A percentile compares a stretch with the other conserved stretches of the same genome.
These are phyloP conservation scores for Ellobium chinense DNA, from an alignment of 2,888 invertebrate species.

Conservation along the genomic window DNA sequence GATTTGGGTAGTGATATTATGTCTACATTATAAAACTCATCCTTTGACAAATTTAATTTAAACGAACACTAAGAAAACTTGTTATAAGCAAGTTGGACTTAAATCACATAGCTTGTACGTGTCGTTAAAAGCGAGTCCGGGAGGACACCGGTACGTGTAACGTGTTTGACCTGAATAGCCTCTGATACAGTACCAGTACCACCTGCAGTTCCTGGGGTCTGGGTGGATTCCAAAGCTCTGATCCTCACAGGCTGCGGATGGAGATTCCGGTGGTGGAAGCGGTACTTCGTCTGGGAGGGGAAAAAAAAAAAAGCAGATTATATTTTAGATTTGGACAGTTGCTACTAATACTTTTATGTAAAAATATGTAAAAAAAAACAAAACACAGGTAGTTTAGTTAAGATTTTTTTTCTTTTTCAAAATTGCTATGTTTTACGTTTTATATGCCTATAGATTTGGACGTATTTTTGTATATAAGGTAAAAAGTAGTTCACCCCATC, in stretches of 20 bases:
- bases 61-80: too few species aligned
- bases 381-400: too few species aligned
- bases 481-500: too few species aligned
- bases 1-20: too few species aligned
- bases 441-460: too few species aligned
- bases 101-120: neutral
- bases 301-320: neutral
- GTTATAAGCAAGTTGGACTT: slow-evolving; percentile 21
- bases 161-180: neutral
- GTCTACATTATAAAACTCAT: too few species aligned
- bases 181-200: neutral
- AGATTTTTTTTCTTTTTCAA: too few species aligned
- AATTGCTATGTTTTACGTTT: too few species aligned
- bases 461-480: too few species aligned
- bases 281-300: neutral
- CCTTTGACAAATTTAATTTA: too few species aligned
- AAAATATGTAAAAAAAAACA: neutral
- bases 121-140: slow-evolving; percentile 3
- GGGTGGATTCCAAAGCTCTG: neutral
- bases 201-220: slow-evolving; percentile 13
- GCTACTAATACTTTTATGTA: neutral
- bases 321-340: neutral
- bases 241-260: neutral
- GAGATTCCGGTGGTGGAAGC: neutral
- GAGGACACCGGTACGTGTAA: slow-evolving; percentile 3